Evolutionary conservation across 2,113 vertebrate species (phyloP).

Genomic region (Neogobius melanostomus): DNA sequence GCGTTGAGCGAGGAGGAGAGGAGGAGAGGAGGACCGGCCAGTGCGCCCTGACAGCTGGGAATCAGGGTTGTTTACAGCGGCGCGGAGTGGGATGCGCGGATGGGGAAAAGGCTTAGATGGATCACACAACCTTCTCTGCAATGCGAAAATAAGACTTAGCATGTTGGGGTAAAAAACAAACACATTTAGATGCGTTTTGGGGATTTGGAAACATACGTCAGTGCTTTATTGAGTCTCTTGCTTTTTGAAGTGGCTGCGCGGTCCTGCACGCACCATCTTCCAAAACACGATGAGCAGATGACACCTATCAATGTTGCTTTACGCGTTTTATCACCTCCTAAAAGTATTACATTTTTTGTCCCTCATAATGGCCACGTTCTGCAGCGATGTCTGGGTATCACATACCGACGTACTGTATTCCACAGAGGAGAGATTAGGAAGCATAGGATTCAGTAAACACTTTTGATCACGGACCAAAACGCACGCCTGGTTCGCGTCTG

Average conservation of each 20-base stretch:
- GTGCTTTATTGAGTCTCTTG: constrained; percentile 21
- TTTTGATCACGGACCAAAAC: constrained; percentile 36
- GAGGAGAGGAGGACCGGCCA: not conserved
- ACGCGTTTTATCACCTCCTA: not conserved
- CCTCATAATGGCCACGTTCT: constrained; percentile 17
- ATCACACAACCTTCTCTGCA: constrained; percentile 45
- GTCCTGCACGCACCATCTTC: constrained; percentile 38
- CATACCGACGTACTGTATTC: constrained; percentile 35
- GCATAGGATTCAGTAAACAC: constrained; percentile 40
- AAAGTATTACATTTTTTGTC: not conserved
- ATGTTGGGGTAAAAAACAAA: not conserved
- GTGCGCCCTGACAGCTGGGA: constrained; percentile 50
- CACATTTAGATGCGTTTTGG: not conserved
- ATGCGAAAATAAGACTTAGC: constrained; percentile 58
- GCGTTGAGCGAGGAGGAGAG: not conserved
- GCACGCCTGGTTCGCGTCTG: constrained; percentile 9
- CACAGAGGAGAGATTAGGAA: constrained; percentile 33
- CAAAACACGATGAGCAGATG: constrained; percentile 25
- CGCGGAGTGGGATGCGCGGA: constrained; percentile 38
- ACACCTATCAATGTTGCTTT: not conserved
- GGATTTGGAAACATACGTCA: constrained; percentile 8
- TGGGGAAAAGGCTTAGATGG: constrained; percentile 20
- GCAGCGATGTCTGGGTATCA: constrained; percentile 13
- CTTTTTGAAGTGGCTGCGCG: constrained; percentile 25
- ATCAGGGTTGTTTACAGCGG: constrained; percentile 55